phyloP scores from a whole-genome alignment of 2,113 vertebrate species.

The Hippocampus zosterae region DNA sequence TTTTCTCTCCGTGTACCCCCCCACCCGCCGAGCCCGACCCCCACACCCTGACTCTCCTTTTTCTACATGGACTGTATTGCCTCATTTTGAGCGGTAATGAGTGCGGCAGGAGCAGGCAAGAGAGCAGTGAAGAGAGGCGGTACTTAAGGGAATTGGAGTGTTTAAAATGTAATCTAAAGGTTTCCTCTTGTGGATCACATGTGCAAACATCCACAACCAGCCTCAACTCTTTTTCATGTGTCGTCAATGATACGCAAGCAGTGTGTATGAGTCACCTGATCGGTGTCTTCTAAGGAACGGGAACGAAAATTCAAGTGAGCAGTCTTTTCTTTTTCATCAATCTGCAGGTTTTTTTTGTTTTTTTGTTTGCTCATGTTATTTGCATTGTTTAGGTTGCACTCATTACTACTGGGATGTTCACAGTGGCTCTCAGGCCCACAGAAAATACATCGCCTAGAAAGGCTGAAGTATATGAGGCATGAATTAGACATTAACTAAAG shows the following conservation, averaged over 20 bases:
- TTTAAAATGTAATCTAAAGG: slow-evolving; percentile 63
- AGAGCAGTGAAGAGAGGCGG: slow-evolving; percentile 34
- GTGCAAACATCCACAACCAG: slow-evolving; percentile 33
- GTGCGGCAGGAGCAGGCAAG: slow-evolving; percentile 49
- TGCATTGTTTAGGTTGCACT: slow-evolving; percentile 27
- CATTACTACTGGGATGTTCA: slow-evolving; percentile 29
- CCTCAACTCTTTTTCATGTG: not conserved
- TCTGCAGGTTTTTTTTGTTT: slow-evolving; percentile 9
- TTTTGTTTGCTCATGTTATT: slow-evolving; percentile 21
- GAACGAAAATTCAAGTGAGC: slow-evolving; percentile 25
- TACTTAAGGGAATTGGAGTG: slow-evolving; percentile 58
- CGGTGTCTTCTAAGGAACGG: slow-evolving; percentile 20
- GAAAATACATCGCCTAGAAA: slow-evolving; percentile 48
- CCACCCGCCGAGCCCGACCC: slow-evolving; percentile 18
- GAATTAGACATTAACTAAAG: slow-evolving; percentile 58
- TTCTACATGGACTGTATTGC: slow-evolving; percentile 51
- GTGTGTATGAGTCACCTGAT: slow-evolving; percentile 11
- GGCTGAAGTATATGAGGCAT: slow-evolving; percentile 54
- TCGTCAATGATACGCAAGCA: slow-evolving; percentile 15
- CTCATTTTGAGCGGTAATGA: slow-evolving; percentile 64
- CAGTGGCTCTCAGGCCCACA: slow-evolving; percentile 35
- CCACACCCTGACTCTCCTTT: not conserved
- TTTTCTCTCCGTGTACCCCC: not conserved
- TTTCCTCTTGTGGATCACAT: slow-evolving; percentile 55
- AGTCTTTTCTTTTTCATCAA: slow-evolving; percentile 25